Conservation (phyloP, 2,888 invertebrate species). For the Cosmopolites sordidus region DNA sequence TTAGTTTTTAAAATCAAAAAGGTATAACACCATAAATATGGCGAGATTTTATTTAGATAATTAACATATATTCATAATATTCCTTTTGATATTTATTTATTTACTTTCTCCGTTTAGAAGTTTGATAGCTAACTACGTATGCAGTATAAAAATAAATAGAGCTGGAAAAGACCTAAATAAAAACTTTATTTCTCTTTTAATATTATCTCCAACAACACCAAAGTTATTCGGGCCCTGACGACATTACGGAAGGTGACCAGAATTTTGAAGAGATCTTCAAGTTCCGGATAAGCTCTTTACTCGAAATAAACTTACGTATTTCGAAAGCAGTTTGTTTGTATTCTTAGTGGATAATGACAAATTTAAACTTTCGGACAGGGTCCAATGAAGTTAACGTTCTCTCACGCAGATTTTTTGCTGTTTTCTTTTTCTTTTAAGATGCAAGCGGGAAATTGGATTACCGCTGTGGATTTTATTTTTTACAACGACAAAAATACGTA, state of each 20-base stretch:
- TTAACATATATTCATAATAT: no score
- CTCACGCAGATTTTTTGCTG: neutral
- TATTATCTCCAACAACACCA: constrained; percentile 1
- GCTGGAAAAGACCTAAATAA: neutral
- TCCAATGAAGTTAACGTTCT: neutral
- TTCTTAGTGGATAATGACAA: constrained; percentile 9
- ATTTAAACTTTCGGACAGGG: constrained; percentile 13
- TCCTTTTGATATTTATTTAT: no score
- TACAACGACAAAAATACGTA: no score
- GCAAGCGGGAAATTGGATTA: no score
- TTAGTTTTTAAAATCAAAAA: no score
- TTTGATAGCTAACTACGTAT: no score
- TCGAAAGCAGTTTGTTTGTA: constrained; percentile 16
- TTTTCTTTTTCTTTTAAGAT: no score
- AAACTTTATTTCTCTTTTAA: neutral
- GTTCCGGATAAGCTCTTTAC: constrained; percentile 20
- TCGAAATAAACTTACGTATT: constrained; percentile 13
- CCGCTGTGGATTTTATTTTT: no score
- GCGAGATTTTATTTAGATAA: no score
- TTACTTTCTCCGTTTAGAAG: no score
- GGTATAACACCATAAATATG: no score
- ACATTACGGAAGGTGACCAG: constrained; percentile 22
- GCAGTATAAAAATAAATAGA: no score
- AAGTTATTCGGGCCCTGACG: constrained; percentile 1
- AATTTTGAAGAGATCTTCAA: constrained; percentile 17